Percentiles rank a stretch among this genome's conserved stretches.
Conservation (phyloP, 2,113 vertebrate species). For the Erpornis zantholeuca region DNA sequence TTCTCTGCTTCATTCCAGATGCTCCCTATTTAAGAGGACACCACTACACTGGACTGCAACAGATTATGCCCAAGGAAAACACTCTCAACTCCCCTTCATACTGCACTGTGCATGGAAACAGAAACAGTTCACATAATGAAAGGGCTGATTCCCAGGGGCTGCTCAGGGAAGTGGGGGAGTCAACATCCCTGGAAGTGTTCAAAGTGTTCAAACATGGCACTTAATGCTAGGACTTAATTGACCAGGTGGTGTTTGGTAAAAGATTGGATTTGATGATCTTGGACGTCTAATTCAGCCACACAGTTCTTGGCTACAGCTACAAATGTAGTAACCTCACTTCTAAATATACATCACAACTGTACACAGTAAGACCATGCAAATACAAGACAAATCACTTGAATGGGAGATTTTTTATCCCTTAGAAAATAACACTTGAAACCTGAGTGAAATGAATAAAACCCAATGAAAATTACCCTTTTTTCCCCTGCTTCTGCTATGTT, state of each 20-base stretch:
- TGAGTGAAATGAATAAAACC: background rate
- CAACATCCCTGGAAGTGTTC: background rate
- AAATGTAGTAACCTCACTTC: background rate
- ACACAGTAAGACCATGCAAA: background rate
- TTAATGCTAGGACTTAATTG: background rate
- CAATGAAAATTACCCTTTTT: background rate
- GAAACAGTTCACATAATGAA: background rate
- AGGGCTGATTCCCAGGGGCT: rapidly evolving
- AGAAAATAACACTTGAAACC: background rate
- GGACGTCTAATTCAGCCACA: background rate
- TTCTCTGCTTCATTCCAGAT: background rate
- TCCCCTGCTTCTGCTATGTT: background rate
- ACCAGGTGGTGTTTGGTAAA: background rate
- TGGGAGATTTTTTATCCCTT: background rate
- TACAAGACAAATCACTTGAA: background rate
- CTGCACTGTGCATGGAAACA: background rate
- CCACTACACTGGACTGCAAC: background rate
- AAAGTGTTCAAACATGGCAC: background rate
- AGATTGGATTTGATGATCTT: background rate
- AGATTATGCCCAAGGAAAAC: background rate
- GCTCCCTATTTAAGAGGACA: background rate
- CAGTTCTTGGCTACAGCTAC: background rate
- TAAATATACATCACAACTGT: background rate
- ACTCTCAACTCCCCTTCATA: background rate
- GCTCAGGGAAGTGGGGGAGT: rapidly evolving